A percentile compares a stretch with the other conserved stretches of the same genome.
Conservation (phyloP, 2,888 invertebrate genomes). For the Troglohyphantes excavatus region DNA sequence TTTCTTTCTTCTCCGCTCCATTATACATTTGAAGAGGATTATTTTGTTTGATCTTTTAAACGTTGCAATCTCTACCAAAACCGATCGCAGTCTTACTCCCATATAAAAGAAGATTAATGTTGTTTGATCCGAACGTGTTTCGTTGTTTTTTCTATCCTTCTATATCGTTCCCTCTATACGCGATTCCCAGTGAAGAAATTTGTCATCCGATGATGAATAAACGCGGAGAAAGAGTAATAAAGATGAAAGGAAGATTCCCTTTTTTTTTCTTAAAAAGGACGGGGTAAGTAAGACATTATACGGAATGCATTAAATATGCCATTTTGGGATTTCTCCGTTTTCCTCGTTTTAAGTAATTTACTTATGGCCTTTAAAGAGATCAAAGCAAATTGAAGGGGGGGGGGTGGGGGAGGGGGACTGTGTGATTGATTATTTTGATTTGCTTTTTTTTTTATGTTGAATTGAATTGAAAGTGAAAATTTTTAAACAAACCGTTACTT, state of each 20-base stretch:
- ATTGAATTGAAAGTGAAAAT: too few species aligned
- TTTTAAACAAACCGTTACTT: too few species aligned
- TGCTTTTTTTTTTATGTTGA: background rate
- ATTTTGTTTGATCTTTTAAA: slow-evolving; percentile 76
- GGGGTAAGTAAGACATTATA: background rate
- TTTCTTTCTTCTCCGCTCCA: slow-evolving; percentile 43
- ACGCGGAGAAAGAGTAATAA: slow-evolving; percentile 34
- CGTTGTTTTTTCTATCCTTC: background rate
- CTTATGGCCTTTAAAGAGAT: background rate
- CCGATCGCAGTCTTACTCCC: slow-evolving; percentile 36
- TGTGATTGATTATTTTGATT: background rate
- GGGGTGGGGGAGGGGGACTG: background rate
- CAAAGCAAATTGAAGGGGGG: background rate
- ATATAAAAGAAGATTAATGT: slow-evolving; percentile 75
- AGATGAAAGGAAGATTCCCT: slow-evolving; percentile 37
- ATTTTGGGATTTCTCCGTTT: background rate
- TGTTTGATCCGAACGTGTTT: slow-evolving; percentile 63
- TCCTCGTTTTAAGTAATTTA: background rate
- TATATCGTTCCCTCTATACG: slow-evolving; percentile 7
- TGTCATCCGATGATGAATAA: slow-evolving; percentile 35
- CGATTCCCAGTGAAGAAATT: slow-evolving; percentile 37
- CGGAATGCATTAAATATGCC: background rate
- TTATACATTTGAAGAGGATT: slow-evolving; percentile 65
- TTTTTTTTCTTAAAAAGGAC: background rate
- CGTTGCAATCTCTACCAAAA: slow-evolving; percentile 68